These are phyloP conservation scores for Actinia equina DNA, from an alignment of 64 coral and sea anemone species.

Conservation along the genomic window DNA sequence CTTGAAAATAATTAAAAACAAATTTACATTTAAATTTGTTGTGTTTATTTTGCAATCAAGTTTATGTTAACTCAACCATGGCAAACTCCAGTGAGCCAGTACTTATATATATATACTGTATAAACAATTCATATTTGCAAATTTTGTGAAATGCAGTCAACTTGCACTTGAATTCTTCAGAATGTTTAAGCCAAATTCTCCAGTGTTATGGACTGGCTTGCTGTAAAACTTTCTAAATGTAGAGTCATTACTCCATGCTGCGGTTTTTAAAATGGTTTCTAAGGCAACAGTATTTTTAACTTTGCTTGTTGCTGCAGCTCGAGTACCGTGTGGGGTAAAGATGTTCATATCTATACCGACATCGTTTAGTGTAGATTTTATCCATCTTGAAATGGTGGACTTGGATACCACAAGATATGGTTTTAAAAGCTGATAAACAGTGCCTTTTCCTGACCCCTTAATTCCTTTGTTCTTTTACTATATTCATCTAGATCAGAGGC, in stretches of 20 bases:
- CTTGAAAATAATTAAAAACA: neutral
- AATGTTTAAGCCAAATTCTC: neutral
- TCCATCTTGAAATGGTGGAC: conserved; percentile 27
- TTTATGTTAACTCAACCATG: too few species aligned
- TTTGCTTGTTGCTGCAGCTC: conserved; percentile 30
- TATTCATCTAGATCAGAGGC: conserved; percentile 17
- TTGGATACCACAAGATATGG: conserved; percentile 8
- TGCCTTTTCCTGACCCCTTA: conserved; percentile 10
- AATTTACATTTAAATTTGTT: neutral
- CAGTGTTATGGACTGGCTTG: neutral
- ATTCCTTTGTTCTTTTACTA: conserved; percentile 9
- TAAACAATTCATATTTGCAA: too few species aligned
- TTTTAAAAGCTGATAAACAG: conserved; percentile 21
- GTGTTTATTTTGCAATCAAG: neutral
- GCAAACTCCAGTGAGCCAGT: too few species aligned
- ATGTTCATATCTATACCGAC: conserved; percentile 26
- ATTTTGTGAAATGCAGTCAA: too few species aligned
- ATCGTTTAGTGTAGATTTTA: conserved; percentile 13
- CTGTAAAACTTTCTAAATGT: conserved; percentile 21
- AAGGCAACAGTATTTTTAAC: neutral
- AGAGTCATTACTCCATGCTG: neutral
- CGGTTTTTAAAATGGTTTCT: conserved; percentile 8
- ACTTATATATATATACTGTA: too few species aligned
- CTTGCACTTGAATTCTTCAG: too few species aligned
- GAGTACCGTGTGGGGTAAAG: conserved; percentile 29